phyloP scores from a whole-genome alignment of 2,797 vertebrate species.

The Phaenicophaeus curvirostris region DNA sequence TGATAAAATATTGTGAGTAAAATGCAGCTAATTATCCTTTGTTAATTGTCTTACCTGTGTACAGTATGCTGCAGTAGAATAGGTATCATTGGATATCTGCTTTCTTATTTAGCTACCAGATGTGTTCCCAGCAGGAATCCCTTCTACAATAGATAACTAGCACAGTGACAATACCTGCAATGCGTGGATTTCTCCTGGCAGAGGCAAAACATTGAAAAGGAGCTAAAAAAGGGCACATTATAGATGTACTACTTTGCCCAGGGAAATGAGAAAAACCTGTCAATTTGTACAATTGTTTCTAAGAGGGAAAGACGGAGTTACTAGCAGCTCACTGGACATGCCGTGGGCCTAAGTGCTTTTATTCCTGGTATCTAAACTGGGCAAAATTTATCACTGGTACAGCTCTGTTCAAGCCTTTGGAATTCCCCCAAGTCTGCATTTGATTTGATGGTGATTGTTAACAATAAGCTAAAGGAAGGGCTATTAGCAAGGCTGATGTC shows the following conservation, averaged over 20 bases:
- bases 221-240: not conserved
- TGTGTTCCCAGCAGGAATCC: slow-evolving; percentile 19
- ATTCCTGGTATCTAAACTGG: not conserved
- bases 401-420: not conserved
- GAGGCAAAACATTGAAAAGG: not conserved
- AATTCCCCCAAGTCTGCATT: slow-evolving; percentile 16
- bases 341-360: not conserved
- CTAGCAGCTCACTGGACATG: not conserved
- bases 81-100: not conserved
- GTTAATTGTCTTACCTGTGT: not conserved
- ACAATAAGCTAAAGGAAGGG: slow-evolving; percentile 39
- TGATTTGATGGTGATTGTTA: slow-evolving; percentile 17
- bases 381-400: not conserved
- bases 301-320: not conserved
- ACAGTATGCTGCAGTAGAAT: not conserved
- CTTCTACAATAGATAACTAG: not conserved
- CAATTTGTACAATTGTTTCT: not conserved
- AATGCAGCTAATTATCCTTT: not conserved
- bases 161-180: not conserved
- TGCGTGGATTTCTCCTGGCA: not conserved
- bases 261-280: slow-evolving; percentile 4
- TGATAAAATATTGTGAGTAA: not conserved
- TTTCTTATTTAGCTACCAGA: slow-evolving; percentile 33
- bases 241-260: not conserved
- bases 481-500: slow-evolving; percentile 66